phyloP scores from a whole-genome alignment of 1,140 invertebrate genomes.

The Drosophila persimilis region DNA sequence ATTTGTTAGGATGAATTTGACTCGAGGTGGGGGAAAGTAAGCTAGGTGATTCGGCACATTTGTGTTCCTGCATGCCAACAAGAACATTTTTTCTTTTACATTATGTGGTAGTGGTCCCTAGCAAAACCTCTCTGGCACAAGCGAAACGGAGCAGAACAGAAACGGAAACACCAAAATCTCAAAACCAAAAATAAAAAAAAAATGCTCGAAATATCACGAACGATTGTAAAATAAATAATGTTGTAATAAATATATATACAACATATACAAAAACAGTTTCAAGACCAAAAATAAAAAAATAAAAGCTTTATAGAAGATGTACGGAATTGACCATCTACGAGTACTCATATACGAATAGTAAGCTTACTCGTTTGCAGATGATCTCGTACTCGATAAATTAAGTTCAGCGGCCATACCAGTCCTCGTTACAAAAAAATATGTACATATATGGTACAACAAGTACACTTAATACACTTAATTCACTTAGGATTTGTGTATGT shows the following conservation, averaged over 20 bases:
- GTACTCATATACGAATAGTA: too few species aligned
- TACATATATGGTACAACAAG: not conserved
- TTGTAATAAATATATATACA: not conserved
- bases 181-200: constrained; percentile 2
- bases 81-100: constrained; percentile 83
- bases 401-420: constrained; percentile 17
- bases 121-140: constrained; percentile 57
- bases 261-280: not conserved
- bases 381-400: too few species aligned
- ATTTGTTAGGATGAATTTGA: not conserved
- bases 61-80: constrained; percentile 82
- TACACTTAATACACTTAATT: too few species aligned
- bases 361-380: not conserved
- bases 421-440: constrained; percentile 17
- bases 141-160: constrained; percentile 21
- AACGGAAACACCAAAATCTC: constrained; percentile 1
- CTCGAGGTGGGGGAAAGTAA: constrained; percentile 17
- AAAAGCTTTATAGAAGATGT: not conserved
- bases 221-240: constrained; percentile 7
- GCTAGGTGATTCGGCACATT: constrained; percentile 61
- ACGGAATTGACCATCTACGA: too few species aligned
- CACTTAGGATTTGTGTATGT: too few species aligned
- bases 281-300: not conserved
- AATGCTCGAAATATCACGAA: constrained; percentile 23
- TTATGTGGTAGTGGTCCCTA: constrained; percentile 82